Percentiles rank a stretch among this genome's conserved stretches.
Conservation (phyloP, 2,797 vertebrate species). For the Fundulus diaphanus region DNA sequence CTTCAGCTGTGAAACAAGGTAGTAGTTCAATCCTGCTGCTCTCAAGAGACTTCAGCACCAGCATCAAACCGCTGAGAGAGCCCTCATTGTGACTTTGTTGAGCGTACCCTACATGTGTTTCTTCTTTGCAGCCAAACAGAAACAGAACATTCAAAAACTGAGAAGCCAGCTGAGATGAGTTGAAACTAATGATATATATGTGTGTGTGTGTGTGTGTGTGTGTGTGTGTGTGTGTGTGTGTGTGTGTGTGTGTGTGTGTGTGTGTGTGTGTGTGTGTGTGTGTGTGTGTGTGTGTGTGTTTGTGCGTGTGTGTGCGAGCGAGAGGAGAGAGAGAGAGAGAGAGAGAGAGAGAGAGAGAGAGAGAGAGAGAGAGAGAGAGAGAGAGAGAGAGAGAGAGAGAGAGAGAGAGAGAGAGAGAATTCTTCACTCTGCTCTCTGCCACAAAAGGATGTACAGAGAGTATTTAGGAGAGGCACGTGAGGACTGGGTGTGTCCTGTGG, state of each 20-base stretch:
- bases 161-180: constrained; percentile 11
- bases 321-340: no score
- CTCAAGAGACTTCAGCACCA: constrained; percentile 32
- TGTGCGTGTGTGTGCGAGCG: no score
- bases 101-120: constrained; percentile 20
- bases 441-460: constrained; percentile 56
- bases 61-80: constrained; percentile 29
- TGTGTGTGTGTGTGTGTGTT: no score
- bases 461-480: constrained; percentile 34
- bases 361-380: not conserved
- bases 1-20: constrained; percentile 41
- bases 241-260: constrained; percentile 3
- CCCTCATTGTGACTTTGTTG: constrained; percentile 24
- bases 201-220: not conserved
- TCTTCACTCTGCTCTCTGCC: constrained; percentile 31
- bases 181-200: constrained; percentile 16
- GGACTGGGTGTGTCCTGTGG: constrained; percentile 49
- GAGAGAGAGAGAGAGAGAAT: not conserved
- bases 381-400: not conserved
- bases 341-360: no score
- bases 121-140: constrained; percentile 34
- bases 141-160: constrained; percentile 19
- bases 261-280: no score
- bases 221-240: no score
- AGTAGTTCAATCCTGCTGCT: constrained; percentile 34